Conservation (phyloP, 64 coral and sea anemone species). For the Orbicella faveolata region DNA sequence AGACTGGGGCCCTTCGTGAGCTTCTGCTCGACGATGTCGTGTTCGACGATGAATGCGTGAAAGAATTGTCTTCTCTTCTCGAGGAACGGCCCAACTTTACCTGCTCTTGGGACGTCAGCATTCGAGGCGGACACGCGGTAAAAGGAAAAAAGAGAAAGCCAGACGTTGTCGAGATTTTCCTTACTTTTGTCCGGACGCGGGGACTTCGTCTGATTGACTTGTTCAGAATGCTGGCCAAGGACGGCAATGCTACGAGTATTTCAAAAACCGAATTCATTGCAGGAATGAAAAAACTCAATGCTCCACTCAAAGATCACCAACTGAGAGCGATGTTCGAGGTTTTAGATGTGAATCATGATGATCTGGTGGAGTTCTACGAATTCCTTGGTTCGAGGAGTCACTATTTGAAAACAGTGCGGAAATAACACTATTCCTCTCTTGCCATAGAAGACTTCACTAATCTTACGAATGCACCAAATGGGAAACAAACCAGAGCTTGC, state of each 20-base stretch:
- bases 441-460: too few relatives aligned
- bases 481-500: too few relatives aligned
- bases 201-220: constrained; percentile 63
- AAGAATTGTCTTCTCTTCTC: constrained; percentile 10
- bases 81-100: constrained; percentile 39
- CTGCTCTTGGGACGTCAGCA: constrained; percentile 51
- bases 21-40: constrained; percentile 38
- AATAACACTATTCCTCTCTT: neutral
- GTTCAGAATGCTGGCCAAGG: constrained; percentile 43
- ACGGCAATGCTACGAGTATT: neutral
- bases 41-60: constrained; percentile 37
- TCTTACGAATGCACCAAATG: too few relatives aligned
- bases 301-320: constrained; percentile 54
- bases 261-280: constrained; percentile 47
- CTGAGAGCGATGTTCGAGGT: constrained; percentile 43
- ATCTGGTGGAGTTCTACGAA: constrained; percentile 30
- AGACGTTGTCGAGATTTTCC: constrained; percentile 35
- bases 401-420: constrained; percentile 32
- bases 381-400: constrained; percentile 29
- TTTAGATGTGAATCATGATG: constrained; percentile 38
- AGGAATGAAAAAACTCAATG: constrained; percentile 50
- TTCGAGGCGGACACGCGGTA: constrained; percentile 22
- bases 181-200: constrained; percentile 20
- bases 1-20: constrained; percentile 12
- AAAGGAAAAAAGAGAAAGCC: constrained; percentile 16